Percentiles rank a stretch among this genome's conserved stretches.
Conservation (phyloP, 2,888 invertebrate genomes). For the Perizoma flavofasciatum region DNA sequence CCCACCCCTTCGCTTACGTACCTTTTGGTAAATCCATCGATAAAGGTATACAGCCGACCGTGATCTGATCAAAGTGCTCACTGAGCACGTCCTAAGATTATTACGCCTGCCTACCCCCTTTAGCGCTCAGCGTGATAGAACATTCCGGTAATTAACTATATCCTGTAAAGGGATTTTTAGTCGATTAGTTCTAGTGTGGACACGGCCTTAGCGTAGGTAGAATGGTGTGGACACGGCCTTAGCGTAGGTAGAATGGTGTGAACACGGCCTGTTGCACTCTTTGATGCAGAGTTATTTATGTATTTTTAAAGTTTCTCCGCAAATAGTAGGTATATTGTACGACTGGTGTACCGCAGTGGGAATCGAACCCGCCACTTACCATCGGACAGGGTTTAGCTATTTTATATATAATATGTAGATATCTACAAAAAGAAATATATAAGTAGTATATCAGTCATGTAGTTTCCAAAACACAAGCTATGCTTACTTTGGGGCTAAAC, state of each 20-base stretch:
- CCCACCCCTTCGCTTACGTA: conserved; percentile 3
- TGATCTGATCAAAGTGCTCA: conserved; percentile 47
- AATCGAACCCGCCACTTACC: too few relatives aligned
- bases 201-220: conserved; percentile 9
- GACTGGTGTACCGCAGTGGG: too few relatives aligned
- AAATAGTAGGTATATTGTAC: too few relatives aligned
- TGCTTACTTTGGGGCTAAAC: too few relatives aligned
- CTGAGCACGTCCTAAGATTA: conserved; percentile 42
- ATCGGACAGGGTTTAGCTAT: too few relatives aligned
- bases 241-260: conserved; percentile 4
- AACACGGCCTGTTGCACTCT: conserved; percentile 11
- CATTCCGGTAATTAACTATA: conserved; percentile 31
- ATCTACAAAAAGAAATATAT: too few relatives aligned
- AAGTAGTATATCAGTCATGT: too few relatives aligned
- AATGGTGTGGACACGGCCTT: conserved; percentile 9
- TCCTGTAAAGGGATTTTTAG: conserved; percentile 31
- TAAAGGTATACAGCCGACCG: conserved; percentile 27
- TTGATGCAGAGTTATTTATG: conserved; percentile 4
- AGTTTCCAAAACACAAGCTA: too few relatives aligned
- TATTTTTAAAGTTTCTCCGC: background rate
- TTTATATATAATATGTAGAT: too few relatives aligned
- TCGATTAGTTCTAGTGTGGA: conserved; percentile 28
- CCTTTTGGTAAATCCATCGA: conserved; percentile 14
- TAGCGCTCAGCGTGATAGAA: conserved; percentile 32
- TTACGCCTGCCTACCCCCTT: conserved; percentile 42